Base-by-base conservation (phyloP, 1,140 invertebrate genomes). In the Sitodiplosis mosellana region DNA sequence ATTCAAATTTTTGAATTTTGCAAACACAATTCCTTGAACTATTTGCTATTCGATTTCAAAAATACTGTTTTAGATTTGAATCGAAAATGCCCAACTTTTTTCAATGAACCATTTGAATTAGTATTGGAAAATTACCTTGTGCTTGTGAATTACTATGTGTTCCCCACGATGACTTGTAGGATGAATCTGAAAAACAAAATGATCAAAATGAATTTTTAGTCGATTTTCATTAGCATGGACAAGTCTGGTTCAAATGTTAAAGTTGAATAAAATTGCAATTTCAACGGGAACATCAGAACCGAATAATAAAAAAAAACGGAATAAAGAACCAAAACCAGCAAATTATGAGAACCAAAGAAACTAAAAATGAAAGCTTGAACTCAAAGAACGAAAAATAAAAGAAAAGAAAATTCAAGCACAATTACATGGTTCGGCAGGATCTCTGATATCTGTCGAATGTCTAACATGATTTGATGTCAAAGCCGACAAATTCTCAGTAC, bases 161-260 rank as follows among this genome's bases (percentile, higher is more conserved):
- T 51, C 74, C 74, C 76, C 76, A 78, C 58, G 75, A 71, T 56
- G 74, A 74, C 68, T 78, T 78, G 64, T 78, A 78, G 47, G 76
- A 78, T 48, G 76, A 76, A 71, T 78, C 76, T 78, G 71, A 45
- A 75, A 73, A 43, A 58, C 27, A 63, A 42, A 53, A 47, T 53
- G 49, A 51, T 48, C 41, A 19, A 27, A 40, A 15, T 21, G 11
- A 42, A 12, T 49, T 33, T n/a, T 47, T 49, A 38, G 55, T 55
- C 55, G 58, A 49, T 55, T 54, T 56, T 54, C 48, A 56, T 54
- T 52, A 47, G 48, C 52, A 44, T 56, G 52, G 48, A 56, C n/a
- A 55, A 55, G 55, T 53, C 50, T 54, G 58, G 53, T 33, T 27
- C 6, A 33, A 27, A 27, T 27, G 3, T 27, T 5, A 27, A 3